Conservation (phyloP, 1,140 invertebrate genomes). For the Conus betulinus region DNA sequence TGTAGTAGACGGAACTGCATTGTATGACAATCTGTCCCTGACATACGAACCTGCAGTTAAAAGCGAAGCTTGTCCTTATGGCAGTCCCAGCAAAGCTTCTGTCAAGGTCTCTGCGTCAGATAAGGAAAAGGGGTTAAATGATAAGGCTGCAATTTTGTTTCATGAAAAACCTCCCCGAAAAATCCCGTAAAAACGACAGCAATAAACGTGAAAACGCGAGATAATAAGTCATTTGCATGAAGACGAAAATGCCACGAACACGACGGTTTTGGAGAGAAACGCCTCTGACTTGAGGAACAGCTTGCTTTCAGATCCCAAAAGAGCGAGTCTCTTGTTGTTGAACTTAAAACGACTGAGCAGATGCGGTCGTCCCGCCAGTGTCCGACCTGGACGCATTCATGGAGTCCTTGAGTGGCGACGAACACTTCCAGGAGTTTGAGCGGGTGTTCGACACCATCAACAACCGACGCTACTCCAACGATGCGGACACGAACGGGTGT, state of each 20-base stretch:
- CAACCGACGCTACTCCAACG: constrained; percentile 52
- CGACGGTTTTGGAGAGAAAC: not conserved
- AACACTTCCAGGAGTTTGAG: constrained; percentile 72
- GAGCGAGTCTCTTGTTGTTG: constrained; percentile 17
- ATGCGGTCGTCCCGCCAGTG: not conserved
- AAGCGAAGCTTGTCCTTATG: too few relatives aligned
- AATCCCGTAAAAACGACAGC: not conserved
- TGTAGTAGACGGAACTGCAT: not conserved
- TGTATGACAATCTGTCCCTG: not conserved
- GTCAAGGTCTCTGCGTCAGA: too few relatives aligned
- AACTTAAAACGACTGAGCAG: constrained; percentile 23
- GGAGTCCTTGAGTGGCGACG: constrained; percentile 70
- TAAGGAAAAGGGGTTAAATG: not conserved
- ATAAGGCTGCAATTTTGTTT: not conserved
- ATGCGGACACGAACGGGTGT: constrained; percentile 32
- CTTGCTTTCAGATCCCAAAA: not conserved
- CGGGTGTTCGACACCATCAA: constrained; percentile 70
- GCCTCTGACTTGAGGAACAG: not conserved
- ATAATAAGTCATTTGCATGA: not conserved
- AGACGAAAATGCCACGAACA: not conserved
- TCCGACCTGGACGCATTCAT: constrained; percentile 52
- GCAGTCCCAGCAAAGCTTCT: too few relatives aligned
- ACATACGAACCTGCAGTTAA: too few relatives aligned
- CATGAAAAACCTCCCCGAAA: not conserved
- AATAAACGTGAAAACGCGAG: not conserved